phyloP scores from a whole-genome alignment of 2,113 vertebrate species.

The Otus sunia region DNA sequence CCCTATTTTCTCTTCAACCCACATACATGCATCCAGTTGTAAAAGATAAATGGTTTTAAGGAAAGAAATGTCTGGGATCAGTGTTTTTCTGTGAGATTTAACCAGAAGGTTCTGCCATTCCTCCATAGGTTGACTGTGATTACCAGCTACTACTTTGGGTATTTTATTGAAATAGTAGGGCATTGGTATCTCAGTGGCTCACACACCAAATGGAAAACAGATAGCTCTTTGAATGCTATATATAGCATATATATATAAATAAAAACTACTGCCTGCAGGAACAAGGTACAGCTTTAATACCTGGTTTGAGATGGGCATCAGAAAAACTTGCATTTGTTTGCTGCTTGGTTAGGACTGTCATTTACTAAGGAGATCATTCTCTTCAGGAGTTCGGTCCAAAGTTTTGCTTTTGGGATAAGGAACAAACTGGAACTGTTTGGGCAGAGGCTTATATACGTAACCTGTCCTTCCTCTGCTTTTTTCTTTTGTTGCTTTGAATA shows the following conservation, averaged over 20 bases:
- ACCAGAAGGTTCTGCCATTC: not conserved
- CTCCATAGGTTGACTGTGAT: not conserved
- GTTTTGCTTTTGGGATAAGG: not conserved
- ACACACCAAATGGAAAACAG: not conserved
- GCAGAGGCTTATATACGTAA: not conserved
- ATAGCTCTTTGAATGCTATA: not conserved
- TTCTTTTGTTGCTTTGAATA: not conserved
- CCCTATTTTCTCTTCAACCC: not conserved
- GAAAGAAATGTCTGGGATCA: not conserved
- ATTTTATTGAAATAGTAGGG: not conserved
- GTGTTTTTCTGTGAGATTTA: not conserved
- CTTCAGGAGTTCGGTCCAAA: not conserved
- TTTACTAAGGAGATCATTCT: not conserved
- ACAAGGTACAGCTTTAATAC: not conserved
- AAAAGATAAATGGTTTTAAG: not conserved
- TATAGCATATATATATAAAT: no score
- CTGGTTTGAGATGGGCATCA: not conserved
- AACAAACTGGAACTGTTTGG: not conserved
- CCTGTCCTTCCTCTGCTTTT: not conserved
- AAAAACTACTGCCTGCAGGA: not conserved
- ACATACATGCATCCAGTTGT: fast-evolving
- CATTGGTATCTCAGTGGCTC: not conserved
- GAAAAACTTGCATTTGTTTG: not conserved
- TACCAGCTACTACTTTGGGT: not conserved
- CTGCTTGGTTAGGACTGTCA: not conserved